Evolutionary conservation across 2,888 invertebrate genomes (phyloP).

Genomic region (Clunio marinus): DNA sequence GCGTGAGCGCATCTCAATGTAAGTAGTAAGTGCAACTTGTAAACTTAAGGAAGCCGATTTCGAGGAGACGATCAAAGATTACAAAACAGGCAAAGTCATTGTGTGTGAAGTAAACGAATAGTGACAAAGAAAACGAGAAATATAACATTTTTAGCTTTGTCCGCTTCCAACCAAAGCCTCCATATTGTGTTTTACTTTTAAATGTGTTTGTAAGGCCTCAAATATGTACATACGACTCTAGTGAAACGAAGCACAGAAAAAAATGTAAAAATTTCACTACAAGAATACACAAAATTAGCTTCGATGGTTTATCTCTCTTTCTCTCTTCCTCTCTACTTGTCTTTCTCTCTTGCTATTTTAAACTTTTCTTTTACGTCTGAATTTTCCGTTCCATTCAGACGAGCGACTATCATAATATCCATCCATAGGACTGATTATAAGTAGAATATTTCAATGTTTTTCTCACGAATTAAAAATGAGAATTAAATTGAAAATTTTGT

Average conservation of each 20-base stretch:
- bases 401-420: neutral
- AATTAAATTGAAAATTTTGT: no score
- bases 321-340: neutral
- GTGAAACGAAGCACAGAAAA: slow-evolving; percentile 36
- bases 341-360: slow-evolving; percentile 10
- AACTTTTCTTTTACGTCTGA: slow-evolving; percentile 23
- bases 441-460: no score
- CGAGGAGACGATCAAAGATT: neutral
- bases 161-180: slow-evolving; percentile 4
- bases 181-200: no score
- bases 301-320: slow-evolving; percentile 11
- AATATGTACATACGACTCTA: slow-evolving; percentile 30
- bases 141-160: slow-evolving; percentile 11
- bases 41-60: neutral
- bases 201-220: slow-evolving; percentile 8
- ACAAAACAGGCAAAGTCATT: neutral
- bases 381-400: slow-evolving; percentile 23
- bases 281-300: slow-evolving; percentile 23
- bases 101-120: neutral
- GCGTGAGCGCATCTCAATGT: neutral
- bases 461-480: no score
- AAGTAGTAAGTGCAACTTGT: neutral
- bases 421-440: no score
- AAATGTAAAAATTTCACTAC: slow-evolving; percentile 16
- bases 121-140: slow-evolving; percentile 15